Percentiles rank a stretch among this genome's conserved stretches.
These are phyloP conservation scores for Heloderma charlesbogerti DNA, from an alignment of 2,113 vertebrate species.

Conservation along the genomic window DNA sequence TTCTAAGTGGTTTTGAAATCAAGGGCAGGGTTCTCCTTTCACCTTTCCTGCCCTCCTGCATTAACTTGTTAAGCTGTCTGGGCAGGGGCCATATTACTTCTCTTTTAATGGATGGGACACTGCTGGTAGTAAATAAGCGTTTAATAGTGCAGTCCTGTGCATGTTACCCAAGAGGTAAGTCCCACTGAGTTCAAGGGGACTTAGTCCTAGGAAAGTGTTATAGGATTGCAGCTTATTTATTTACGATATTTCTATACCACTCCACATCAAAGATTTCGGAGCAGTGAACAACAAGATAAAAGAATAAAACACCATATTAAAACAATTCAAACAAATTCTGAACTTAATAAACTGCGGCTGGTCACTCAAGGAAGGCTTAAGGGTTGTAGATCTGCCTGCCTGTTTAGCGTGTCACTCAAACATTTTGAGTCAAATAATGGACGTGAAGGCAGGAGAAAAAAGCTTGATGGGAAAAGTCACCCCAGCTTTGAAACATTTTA, in stretches of 20 bases:
- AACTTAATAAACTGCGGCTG: too few relatives aligned
- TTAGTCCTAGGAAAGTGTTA: too few relatives aligned
- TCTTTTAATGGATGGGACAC: not conserved
- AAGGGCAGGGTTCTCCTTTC: not conserved
- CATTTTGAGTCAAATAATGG: not conserved
- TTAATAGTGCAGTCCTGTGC: not conserved
- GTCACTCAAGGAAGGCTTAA: too few relatives aligned
- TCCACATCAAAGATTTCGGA: too few relatives aligned
- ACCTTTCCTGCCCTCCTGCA: not conserved
- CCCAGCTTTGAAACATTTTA: not conserved
- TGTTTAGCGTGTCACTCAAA: not conserved
- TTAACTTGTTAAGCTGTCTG: not conserved
- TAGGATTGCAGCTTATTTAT: too few relatives aligned
- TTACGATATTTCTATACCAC: too few relatives aligned
- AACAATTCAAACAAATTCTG: too few relatives aligned
- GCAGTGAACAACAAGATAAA: too few relatives aligned
- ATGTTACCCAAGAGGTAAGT: too few relatives aligned
- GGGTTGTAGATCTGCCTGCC: not conserved
- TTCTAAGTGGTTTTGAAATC: not conserved
- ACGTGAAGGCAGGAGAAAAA: not conserved
- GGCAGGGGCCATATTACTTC: not conserved
- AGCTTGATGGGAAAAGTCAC: not conserved
- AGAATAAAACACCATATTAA: too few relatives aligned
- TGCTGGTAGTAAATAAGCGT: not conserved
- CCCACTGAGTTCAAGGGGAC: too few relatives aligned